These are phyloP conservation scores for Amphiprion ocellaris DNA, from an alignment of 2,113 vertebrate genomes.

Conservation along the genomic window DNA sequence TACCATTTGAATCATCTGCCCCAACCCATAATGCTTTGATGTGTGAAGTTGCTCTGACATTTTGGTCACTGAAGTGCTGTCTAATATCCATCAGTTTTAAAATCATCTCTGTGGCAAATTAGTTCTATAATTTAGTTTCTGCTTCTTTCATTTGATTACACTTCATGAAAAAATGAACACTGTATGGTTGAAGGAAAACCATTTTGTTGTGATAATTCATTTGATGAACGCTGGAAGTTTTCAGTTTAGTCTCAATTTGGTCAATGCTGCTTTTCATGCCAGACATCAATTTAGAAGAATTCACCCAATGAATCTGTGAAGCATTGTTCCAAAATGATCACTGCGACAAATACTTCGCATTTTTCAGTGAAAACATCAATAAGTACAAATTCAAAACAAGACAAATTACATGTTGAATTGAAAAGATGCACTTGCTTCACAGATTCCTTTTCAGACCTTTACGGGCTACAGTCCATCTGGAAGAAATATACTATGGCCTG, in stretches of 20 bases:
- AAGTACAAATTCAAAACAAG: not conserved
- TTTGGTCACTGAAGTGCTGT: conserved; percentile 57
- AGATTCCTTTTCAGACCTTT: conserved; percentile 80
- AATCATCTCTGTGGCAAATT: conserved; percentile 50
- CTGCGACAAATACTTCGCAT: conserved; percentile 13
- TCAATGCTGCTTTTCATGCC: conserved; percentile 80
- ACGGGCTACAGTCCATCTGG: conserved; percentile 70
- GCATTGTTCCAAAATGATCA: conserved; percentile 73
- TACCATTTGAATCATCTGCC: conserved; percentile 74
- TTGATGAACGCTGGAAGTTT: conserved; percentile 59
- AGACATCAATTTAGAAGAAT: conserved; percentile 67
- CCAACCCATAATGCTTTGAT: conserved; percentile 74
- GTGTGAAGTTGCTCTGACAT: conserved; percentile 70
- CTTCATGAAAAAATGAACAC: conserved; percentile 18
- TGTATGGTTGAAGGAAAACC: conserved; percentile 30
- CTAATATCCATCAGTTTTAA: conserved; percentile 37
- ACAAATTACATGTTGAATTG: conserved; percentile 33
- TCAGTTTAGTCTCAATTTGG: conserved; percentile 54
- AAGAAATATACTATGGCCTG: conserved; percentile 52
- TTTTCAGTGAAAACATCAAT: conserved; percentile 24
- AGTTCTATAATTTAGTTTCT: conserved; percentile 24
- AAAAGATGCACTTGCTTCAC: conserved; percentile 80
- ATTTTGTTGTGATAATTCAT: conserved; percentile 65
- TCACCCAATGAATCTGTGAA: conserved; percentile 82
- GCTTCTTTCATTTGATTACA: conserved; percentile 20